Base-by-base conservation (phyloP, 2,888 invertebrate species). In the Andrena marginata region DNA sequence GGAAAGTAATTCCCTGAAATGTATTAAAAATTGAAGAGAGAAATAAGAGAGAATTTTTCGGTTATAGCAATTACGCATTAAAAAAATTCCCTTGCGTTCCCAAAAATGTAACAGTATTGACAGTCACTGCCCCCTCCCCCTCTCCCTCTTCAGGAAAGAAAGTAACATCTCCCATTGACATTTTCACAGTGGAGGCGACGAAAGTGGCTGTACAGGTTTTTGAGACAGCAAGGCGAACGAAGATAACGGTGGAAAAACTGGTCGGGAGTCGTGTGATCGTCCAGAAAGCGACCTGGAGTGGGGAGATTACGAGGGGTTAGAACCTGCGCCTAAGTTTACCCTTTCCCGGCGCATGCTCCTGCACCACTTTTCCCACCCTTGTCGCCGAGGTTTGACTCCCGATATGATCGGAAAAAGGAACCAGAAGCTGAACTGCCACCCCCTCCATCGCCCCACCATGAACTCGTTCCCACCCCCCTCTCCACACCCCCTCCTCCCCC, bases 321-420 rank as follows among this genome's bases (percentile, higher is more conserved):
- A 92, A 92, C 93, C 92, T 93, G 93, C 93, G 93, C 93, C 85
- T 88, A 85, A 89, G 90, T 90, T 91, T 89, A 90, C 86, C 89
- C 89, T 87, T 89, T 88, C 80, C 87, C 85, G 85, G 93, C 93
- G 93, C 93, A 93, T 93, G 93, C 92, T 89, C 91, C 86, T 81
- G 73, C 87, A 85, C 87, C 87, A 87, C 89, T 85, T 89, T 90
- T 91, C 87, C 82, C 87, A 85, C 88, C 82, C 89, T 56, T 87
- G 87, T 87, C 89, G 87, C 82, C 88, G 84, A 87, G 90, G 87
- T 90, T 91, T 90, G 88, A 91, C 90, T 89, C 81, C 77, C 88
- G 88, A 90, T 90, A 87, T 84, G 90, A 91, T 91, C 89, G 89
- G 89, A 89, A 89, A 89, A 87, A 88, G 85, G 85, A 87, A 80